phyloP scores from a whole-genome alignment of 2,113 vertebrate genomes.

The Prionailurus bengalensis region DNA sequence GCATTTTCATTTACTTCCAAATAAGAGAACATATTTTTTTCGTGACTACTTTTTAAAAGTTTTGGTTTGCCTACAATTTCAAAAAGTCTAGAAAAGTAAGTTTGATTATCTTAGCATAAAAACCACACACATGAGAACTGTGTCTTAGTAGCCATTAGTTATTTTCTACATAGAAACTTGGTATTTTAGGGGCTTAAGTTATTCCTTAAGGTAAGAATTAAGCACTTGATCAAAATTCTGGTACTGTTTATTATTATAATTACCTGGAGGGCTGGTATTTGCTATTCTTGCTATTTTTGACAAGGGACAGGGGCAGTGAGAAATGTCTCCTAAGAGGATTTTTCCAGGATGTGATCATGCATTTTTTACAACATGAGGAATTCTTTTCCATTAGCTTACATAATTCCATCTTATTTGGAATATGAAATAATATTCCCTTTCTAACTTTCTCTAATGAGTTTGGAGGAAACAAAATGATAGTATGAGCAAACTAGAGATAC shows the following conservation, averaged over 20 bases:
- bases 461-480: neutral
- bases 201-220: slow-evolving; percentile 69
- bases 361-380: neutral
- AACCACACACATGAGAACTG: neutral
- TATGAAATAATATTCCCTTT: neutral
- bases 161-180: slow-evolving; percentile 23
- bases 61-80: neutral
- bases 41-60: neutral
- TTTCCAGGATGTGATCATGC: slow-evolving; percentile 44
- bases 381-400: neutral
- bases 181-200: slow-evolving; percentile 27
- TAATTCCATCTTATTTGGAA: neutral
- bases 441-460: neutral
- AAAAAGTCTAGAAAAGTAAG: neutral
- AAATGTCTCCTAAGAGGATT: slow-evolving; percentile 49
- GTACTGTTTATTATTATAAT: slow-evolving; percentile 49
- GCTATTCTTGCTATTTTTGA: slow-evolving; percentile 68
- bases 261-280: slow-evolving; percentile 74
- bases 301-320: neutral
- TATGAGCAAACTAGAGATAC: neutral
- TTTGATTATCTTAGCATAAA: neutral
- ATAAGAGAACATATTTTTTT: neutral
- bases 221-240: slow-evolving; percentile 52
- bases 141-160: neutral
- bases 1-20: neutral